These are phyloP conservation scores for Cephalopachus bancanus DNA, from an alignment of 2,797 vertebrate genomes.

Conservation along the genomic window DNA sequence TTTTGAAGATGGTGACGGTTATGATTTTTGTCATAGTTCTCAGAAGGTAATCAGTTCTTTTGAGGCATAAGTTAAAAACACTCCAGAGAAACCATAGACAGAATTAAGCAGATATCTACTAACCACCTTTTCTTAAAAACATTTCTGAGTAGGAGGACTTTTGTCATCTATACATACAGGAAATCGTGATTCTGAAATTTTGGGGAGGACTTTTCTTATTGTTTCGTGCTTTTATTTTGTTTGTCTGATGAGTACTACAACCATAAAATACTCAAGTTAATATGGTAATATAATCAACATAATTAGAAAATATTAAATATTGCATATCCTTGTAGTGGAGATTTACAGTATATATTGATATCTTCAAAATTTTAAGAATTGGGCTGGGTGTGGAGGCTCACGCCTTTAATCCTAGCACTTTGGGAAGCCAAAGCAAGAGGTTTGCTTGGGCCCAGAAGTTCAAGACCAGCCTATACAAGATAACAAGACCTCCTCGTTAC, in stretches of 20 bases:
- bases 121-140: neutral
- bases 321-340: neutral
- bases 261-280: neutral
- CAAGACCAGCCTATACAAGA: too few species aligned
- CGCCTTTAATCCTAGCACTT: too few species aligned
- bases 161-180: neutral
- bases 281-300: neutral
- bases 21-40: neutral
- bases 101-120: neutral
- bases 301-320: conserved; percentile 14
- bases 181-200: neutral
- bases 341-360: neutral
- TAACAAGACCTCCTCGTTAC: too few species aligned
- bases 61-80: neutral
- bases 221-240: neutral
- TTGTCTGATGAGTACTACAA: neutral
- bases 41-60: conserved; percentile 1
- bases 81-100: neutral
- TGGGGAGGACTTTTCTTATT: neutral
- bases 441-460: too few species aligned
- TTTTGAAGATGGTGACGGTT: neutral
- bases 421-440: too few species aligned
- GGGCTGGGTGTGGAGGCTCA: too few species aligned
- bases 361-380: neutral
- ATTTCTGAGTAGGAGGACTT: neutral